Base-by-base conservation (phyloP, 2,888 invertebrate species). In the Eudasyphora cyanicolor region DNA sequence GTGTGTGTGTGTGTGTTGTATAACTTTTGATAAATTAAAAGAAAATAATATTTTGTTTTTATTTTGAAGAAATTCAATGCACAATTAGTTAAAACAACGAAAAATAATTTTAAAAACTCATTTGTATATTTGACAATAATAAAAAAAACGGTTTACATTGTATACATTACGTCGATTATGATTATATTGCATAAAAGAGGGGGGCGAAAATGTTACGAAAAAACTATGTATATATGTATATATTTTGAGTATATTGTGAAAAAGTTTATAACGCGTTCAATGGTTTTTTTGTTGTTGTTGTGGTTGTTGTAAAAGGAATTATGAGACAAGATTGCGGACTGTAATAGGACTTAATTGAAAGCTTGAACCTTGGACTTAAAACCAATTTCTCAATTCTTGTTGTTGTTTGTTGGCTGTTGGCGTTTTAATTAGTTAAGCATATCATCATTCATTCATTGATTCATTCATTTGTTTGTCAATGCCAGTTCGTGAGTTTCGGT, bases 321-420 rank as follows among this genome's bases (percentile, higher is more conserved):
- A 64, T 64, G 42, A 67, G 67, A 67, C 67, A 67, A 67, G 67
- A 67, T 67, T 67, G 42, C 67, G 67, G 67, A 67, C 67, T 67
- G 42, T 67, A 42, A 38, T 67, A 67, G 67, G 42, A 67, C 42
- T 38, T 42, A 24, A 42, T 67, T 14, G 38, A 67, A 67, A 67
- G 67, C 67, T 67, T 67, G 67, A 67, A 64, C 64, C 67, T 42
- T 35, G 64, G 57, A 57, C 57, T 57, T 24, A 27, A 64, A 35
- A 35, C 64, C 64, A 64, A 21, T 64, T 19, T 64, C 64, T 64
- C 64, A 35, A 38, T 64, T 14, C 42, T 42, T 38, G 24, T n/a
- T 67, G 21, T 12, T n/a, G n/a, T n/a, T 27, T 60, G 60, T n/a
- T n/a, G n/a, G n/a, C n/a, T n/a, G n/a, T n/a, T n/a, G n/a, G n/a